Evolutionary conservation across 1,140 invertebrate species (phyloP).

Genomic region (Neodiprion pinetum): DNA sequence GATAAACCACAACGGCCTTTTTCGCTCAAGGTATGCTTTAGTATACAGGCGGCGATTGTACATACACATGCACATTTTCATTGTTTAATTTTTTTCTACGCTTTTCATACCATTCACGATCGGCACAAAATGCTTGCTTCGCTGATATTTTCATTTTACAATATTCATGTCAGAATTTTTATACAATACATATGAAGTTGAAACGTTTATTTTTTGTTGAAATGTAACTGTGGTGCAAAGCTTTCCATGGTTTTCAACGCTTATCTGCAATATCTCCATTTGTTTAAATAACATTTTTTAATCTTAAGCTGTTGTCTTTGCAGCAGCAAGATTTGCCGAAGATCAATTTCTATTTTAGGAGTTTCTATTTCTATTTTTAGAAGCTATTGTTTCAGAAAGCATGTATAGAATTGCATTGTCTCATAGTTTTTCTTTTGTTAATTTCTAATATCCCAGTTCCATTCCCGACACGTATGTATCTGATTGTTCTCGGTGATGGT

Average conservation of each 20-base stretch:
- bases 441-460: background rate
- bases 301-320: no score
- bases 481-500: no score
- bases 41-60: slow-evolving; percentile 10
- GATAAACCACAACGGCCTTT: slow-evolving; percentile 70
- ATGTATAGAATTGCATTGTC: slow-evolving; percentile 9
- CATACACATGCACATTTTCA: background rate
- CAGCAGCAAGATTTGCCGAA: no score
- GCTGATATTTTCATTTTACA: background rate
- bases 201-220: no score
- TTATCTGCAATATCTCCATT: no score
- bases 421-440: slow-evolving; percentile 19
- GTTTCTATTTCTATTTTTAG: background rate
- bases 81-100: background rate
- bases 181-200: no score
- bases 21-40: slow-evolving; percentile 68
- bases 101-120: background rate
- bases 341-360: background rate
- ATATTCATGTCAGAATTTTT: no score
- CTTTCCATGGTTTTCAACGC: no score
- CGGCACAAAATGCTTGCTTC: background rate
- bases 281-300: no score
- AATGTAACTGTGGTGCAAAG: no score
- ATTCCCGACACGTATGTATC: no score
- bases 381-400: background rate